Percentiles rank a stretch among this genome's conserved stretches.
phyloP scores from a whole-genome alignment of 2,113 vertebrate genomes.

The Psilopogon haemacephalus region DNA sequence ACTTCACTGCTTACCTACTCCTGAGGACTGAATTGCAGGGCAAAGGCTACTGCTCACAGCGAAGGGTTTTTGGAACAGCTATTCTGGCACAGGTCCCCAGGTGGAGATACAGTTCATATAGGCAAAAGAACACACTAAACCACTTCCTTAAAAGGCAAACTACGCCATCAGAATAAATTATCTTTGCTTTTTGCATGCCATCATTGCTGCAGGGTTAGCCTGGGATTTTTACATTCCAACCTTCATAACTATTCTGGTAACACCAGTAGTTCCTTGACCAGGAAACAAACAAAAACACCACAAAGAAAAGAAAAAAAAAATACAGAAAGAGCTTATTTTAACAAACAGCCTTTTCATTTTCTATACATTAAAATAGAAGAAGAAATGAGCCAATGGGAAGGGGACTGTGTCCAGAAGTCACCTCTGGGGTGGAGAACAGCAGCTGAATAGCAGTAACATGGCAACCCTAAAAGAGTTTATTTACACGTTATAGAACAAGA shows the following conservation, averaged over 20 bases:
- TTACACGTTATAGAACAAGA: neutral
- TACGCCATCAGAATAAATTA: conserved; percentile 36
- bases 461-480: neutral
- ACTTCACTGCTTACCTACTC: neutral
- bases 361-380: neutral
- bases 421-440: neutral
- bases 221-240: conserved; percentile 42
- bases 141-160: conserved; percentile 56
- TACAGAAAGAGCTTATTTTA: neutral
- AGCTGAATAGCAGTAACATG: neutral
- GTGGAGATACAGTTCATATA: conserved; percentile 25
- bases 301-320: neutral
- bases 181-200: conserved; percentile 3
- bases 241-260: conserved; percentile 2
- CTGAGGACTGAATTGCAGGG: neutral
- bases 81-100: conserved; percentile 52
- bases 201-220: conserved; percentile 24
- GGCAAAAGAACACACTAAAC: conserved; percentile 26
- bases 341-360: neutral
- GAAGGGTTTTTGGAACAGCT: conserved; percentile 36
- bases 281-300: neutral
- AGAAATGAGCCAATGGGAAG: neutral
- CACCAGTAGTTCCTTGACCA: neutral
- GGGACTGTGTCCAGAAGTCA: neutral
- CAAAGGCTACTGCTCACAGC: neutral